These are phyloP conservation scores for Nudaria mundana DNA, from an alignment of 2,888 invertebrate genomes.

Conservation along the genomic window DNA sequence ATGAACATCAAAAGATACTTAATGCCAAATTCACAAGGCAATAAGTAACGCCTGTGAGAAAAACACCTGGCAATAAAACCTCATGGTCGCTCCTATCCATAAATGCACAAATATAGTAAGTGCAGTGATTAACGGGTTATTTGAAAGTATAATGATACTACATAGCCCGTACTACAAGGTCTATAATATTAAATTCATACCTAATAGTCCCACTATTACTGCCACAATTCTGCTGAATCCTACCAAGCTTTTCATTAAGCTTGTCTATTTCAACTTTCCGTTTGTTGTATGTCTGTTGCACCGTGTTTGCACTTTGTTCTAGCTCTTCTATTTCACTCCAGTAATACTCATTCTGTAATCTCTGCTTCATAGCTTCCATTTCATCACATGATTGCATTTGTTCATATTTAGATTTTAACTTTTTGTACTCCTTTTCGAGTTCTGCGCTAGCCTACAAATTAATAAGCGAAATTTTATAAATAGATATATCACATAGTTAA, in stretches of 20 bases:
- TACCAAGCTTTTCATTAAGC: conserved; percentile 53
- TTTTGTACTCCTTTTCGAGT: conserved; percentile 70
- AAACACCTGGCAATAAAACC: no score
- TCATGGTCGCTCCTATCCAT: no score
- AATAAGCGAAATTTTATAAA: no score
- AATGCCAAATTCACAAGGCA: no score
- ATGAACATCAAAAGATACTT: no score
- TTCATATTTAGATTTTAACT: conserved; percentile 78
- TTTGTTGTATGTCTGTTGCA: conserved; percentile 68
- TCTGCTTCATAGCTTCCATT: conserved; percentile 64
- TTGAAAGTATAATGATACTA: no score
- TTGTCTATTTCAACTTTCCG: conserved; percentile 64
- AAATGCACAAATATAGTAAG: no score
- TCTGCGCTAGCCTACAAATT: conserved; percentile 53
- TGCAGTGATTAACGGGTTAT: no score
- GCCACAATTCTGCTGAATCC: conserved; percentile 54
- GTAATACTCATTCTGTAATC: conserved; percentile 80
- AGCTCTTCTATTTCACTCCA: conserved; percentile 72
- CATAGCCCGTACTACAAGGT: no score
- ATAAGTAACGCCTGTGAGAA: no score
- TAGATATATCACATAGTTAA: no score
- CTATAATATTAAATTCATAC: conserved; percentile 6
- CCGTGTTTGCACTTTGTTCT: conserved; percentile 50
- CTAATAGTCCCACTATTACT: conserved; percentile 57
- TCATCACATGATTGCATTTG: conserved; percentile 79